These are phyloP conservation scores for Penaeus chinensis DNA, from an alignment of 1,140 invertebrate genomes.

Conservation along the genomic window DNA sequence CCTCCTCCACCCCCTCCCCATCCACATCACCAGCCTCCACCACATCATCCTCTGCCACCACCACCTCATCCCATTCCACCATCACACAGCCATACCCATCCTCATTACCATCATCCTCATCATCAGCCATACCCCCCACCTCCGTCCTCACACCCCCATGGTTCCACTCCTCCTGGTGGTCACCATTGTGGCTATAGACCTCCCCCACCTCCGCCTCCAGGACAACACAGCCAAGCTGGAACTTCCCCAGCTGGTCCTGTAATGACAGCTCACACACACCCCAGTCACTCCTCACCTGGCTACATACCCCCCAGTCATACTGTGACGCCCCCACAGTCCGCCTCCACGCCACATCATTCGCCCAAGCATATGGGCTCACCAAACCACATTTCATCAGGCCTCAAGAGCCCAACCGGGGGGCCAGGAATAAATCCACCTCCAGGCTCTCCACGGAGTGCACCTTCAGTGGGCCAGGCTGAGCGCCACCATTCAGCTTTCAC, in stretches of 20 bases:
- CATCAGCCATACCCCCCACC: conserved; percentile 64
- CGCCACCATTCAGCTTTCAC: conserved; percentile 64
- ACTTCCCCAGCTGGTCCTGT: conserved; percentile 1
- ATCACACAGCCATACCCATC: conserved; percentile 64
- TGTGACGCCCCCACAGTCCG: conserved; percentile 31
- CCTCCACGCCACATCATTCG: conserved; percentile 42
- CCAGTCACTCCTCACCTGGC: conserved; percentile 47
- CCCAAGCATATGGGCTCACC: conserved; percentile 51
- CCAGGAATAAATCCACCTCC: conserved; percentile 12
- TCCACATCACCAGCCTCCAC: conserved; percentile 35
- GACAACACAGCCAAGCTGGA: neutral
- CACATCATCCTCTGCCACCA: conserved; percentile 34
- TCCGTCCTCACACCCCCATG: neutral
- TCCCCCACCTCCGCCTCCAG: conserved; percentile 27
- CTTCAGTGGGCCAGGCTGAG: conserved; percentile 40
- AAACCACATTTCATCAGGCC: conserved; percentile 34
- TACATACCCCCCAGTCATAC: conserved; percentile 39
- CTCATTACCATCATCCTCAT: conserved; percentile 70
- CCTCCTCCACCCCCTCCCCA: neutral
- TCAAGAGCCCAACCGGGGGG: conserved; percentile 29
- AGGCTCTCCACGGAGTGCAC: conserved; percentile 34
- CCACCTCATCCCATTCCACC: conserved; percentile 45
- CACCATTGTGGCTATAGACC: conserved; percentile 51
- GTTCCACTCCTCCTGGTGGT: neutral
- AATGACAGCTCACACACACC: conserved; percentile 32